phyloP scores from a whole-genome alignment of 1,140 invertebrate species.

The Mizuhopecten yessoensis region DNA sequence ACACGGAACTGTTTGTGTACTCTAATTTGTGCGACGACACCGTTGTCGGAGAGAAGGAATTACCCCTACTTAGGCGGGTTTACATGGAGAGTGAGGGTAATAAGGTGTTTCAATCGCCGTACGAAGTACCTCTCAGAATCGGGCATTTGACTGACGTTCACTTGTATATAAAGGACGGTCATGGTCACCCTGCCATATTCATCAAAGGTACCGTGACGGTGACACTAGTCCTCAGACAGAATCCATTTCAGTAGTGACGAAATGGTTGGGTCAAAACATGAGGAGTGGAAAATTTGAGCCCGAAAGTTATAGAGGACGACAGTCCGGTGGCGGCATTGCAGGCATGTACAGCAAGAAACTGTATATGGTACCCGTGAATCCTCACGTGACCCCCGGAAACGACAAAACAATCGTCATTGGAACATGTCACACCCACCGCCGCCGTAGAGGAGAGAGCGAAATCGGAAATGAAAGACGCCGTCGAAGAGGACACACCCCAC shows the following conservation, averaged over 20 bases:
- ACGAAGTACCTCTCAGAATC: constrained; percentile 50
- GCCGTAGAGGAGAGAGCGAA: constrained; percentile 57
- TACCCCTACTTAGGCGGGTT: constrained; percentile 54
- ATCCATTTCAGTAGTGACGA: constrained; percentile 47
- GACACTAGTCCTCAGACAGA: constrained; percentile 45
- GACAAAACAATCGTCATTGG: neutral
- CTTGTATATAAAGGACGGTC: constrained; percentile 54
- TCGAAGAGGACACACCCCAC: constrained; percentile 42
- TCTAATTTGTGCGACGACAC: constrained; percentile 59
- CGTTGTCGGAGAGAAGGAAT: constrained; percentile 46
- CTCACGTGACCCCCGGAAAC: constrained; percentile 13
- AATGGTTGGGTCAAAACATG: constrained; percentile 53
- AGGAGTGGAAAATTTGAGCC: constrained; percentile 40
- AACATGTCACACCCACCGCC: constrained; percentile 49
- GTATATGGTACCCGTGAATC: constrained; percentile 55
- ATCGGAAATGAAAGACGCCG: constrained; percentile 49
- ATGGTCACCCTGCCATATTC: constrained; percentile 42
- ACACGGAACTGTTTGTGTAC: constrained; percentile 48
- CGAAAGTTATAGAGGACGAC: constrained; percentile 15
- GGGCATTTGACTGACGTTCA: constrained; percentile 48
- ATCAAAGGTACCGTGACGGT: constrained; percentile 35
- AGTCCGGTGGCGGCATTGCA: neutral
- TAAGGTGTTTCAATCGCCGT: constrained; percentile 25
- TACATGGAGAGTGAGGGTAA: constrained; percentile 45
- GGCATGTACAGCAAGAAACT: constrained; percentile 47